These are phyloP conservation scores for Agrilus biguttatus DNA, from an alignment of 2,888 invertebrate species.

Conservation along the genomic window DNA sequence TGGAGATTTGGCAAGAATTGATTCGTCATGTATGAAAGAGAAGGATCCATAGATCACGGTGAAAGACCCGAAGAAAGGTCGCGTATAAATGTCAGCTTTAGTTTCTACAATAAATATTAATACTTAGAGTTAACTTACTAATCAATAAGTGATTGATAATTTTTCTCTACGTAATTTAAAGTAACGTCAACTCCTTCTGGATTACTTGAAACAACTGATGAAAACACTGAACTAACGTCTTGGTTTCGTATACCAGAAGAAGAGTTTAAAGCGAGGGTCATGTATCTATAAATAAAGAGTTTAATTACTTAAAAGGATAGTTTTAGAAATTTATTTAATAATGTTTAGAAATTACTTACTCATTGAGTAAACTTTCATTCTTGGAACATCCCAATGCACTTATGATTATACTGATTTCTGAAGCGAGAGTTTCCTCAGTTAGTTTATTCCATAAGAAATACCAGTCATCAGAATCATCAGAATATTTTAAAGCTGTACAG, in stretches of 20 bases:
- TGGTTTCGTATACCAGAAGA: conserved; percentile 20
- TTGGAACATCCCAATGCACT: conserved; percentile 53
- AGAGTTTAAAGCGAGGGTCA: conserved; percentile 11
- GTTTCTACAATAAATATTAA: no score
- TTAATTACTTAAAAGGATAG: no score
- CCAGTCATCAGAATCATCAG: conserved; percentile 38
- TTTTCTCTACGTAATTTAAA: conserved; percentile 34
- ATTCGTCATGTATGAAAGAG: no score
- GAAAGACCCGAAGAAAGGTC: no score
- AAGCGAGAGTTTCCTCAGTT: conserved; percentile 44
- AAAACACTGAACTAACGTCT: conserved; percentile 31
- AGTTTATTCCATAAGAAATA: conserved; percentile 42
- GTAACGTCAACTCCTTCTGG: conserved; percentile 37
- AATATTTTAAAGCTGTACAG: conserved; percentile 54
- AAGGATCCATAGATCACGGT: no score
- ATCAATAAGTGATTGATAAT: conserved; percentile 18
- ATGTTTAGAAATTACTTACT: conserved; percentile 27
- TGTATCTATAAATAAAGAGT: no score
- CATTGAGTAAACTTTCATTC: conserved; percentile 35
- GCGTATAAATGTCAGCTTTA: no score
- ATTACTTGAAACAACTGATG: conserved; percentile 37
- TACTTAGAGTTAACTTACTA: conserved; percentile 1
- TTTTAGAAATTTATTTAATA: not conserved
- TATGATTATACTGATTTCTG: conserved; percentile 54
- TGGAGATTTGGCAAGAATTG: no score